Evolutionary conservation across 35 echinoderm and acorn worm species (phyloP), one percentile per base, ranked within the genome.

Genomic region (Acanthaster planci): DNA sequence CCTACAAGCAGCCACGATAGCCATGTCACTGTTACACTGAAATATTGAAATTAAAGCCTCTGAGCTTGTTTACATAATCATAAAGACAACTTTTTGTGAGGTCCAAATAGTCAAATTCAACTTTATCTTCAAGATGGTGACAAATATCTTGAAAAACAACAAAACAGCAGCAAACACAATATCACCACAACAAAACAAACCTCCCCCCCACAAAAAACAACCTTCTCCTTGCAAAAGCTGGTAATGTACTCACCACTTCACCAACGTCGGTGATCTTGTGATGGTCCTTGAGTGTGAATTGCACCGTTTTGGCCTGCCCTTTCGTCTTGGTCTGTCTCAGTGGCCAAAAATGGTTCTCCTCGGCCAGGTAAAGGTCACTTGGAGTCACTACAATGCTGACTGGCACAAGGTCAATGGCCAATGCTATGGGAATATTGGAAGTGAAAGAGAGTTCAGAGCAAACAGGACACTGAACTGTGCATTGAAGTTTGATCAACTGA

Each of bases 271-370:
- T 82, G 55, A 89, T 89, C 39, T 55, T 80, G 35, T 79, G 87
- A 18, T 89, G 87, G 36, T 79, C 87, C n/a, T 53, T 29, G 2
- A 58, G 87, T 21, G 31, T 76, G 79, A 89, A 89, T 68, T 86
- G 83, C 7, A 26, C 14, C 64, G 30, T 21, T 26, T 72, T 72
- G 14, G 64, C 23, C 1, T 31, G 64, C 14, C 64, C 64, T 34
- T 72, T 72, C 2, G 64, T 82, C 79, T 82, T 89, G 21, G 52
- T 39, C 15, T 64, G 87, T 21, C 55, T 42, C 50, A 89, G 57
- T 7, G 87, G 87, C 39, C 58, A 89, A 31, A 36, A 89, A 60
- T 89, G 87, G 36, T 89, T 89, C 57, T 89, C 87, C 32, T 89
- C 78, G 0, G 80, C 79, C 78, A 89, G 87, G 40, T 89, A 89